These are phyloP conservation scores for Volucella bombylans DNA, from an alignment of 2,888 invertebrate genomes.

Conservation along the genomic window DNA sequence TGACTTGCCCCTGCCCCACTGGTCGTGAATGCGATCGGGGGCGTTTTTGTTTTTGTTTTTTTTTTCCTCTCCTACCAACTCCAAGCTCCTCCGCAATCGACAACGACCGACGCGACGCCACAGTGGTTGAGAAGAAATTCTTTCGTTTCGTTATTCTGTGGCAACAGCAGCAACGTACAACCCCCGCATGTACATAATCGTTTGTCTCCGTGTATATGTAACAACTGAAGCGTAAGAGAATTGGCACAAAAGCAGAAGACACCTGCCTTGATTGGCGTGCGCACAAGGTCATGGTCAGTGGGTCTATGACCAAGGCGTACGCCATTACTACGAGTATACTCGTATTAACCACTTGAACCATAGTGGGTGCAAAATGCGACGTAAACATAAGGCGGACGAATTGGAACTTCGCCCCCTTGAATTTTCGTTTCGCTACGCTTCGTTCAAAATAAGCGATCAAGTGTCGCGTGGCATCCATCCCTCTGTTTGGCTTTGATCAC, in stretches of 20 bases:
- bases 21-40: conserved; percentile 56
- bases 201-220: too few species aligned
- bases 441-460: conserved; percentile 41
- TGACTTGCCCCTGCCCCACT: neutral
- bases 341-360: conserved; percentile 12
- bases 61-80: conserved; percentile 14
- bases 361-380: conserved; percentile 62
- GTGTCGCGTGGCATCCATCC: conserved; percentile 71
- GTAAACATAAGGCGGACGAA: conserved; percentile 57
- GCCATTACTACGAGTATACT: conserved; percentile 23
- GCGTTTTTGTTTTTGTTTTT: conserved; percentile 36
- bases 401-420: conserved; percentile 67
- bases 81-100: conserved; percentile 39
- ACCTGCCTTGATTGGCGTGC: conserved; percentile 50
- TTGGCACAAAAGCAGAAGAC: conserved; percentile 63
- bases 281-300: conserved; percentile 65
- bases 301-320: conserved; percentile 53
- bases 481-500: conserved; percentile 50
- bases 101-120: neutral
- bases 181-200: conserved; percentile 44
- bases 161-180: conserved; percentile 26
- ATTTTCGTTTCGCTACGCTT: conserved; percentile 1
- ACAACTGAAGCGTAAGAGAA: conserved; percentile 28
- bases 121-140: conserved; percentile 7
- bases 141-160: conserved; percentile 3